Conservation (phyloP, 37 sponge, comb jelly and placozoan genomes). For the Diacarnus erythraeanus region DNA sequence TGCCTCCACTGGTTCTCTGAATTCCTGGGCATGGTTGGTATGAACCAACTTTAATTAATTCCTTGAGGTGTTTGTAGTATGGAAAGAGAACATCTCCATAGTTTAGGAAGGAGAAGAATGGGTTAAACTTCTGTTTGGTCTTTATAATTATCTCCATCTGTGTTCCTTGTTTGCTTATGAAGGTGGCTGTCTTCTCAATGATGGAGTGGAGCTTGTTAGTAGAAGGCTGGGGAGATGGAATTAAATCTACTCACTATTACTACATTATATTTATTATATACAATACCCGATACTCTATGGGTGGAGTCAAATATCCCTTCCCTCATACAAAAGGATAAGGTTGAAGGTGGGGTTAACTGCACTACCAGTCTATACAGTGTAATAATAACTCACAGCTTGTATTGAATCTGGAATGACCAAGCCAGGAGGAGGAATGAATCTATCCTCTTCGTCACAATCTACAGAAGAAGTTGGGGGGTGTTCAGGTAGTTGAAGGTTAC, state of each 20-base stretch:
- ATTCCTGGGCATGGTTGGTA: conserved; percentile 34
- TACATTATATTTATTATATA: neutral
- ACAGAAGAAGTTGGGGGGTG: conserved; percentile 49
- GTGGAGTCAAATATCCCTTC: neutral
- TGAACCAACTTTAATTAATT: conserved; percentile 18
- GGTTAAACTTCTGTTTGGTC: conserved; percentile 87
- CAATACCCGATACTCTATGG: neutral
- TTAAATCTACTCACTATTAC: neutral
- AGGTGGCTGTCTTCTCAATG: conserved; percentile 86
- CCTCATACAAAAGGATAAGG: no score
- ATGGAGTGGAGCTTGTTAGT: conserved; percentile 86
- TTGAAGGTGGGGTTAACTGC: no score
- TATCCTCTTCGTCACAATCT: conserved; percentile 34
- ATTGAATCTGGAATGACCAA: conserved; percentile 43
- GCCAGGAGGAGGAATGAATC: conserved; percentile 30
- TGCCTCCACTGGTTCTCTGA: neutral
- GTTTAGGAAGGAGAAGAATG: conserved; percentile 88
- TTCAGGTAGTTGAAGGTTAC: conserved; percentile 27
- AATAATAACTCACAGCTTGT: conserved; percentile 30
- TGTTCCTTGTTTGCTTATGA: conserved; percentile 73
- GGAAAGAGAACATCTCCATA: conserved; percentile 69
- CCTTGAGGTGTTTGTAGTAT: conserved; percentile 86
- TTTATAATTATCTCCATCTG: conserved; percentile 97
- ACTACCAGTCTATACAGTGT: no score
- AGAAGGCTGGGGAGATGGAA: conserved; percentile 56